Evolutionary conservation across 1,140 invertebrate genomes (phyloP).

Genomic region (Papilio aristodemus): DNA sequence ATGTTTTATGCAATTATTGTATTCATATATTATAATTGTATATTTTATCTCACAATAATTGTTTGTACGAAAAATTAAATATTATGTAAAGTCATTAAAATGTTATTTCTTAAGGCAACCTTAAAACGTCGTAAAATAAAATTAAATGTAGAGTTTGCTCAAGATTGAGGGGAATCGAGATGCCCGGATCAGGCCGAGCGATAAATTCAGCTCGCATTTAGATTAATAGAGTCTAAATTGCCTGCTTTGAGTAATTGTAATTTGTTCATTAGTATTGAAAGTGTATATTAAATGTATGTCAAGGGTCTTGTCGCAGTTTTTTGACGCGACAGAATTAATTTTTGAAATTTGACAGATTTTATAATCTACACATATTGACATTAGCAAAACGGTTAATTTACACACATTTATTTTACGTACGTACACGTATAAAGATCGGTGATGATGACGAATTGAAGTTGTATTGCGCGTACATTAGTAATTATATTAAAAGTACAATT

Average conservation of each 20-base stretch:
- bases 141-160: slow-evolving; percentile 10
- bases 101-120: slow-evolving; percentile 3
- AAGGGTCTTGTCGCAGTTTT: background rate
- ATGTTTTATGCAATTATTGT: too few relatives aligned
- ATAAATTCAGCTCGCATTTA: background rate
- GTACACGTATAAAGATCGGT: too few relatives aligned
- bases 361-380: too few relatives aligned
- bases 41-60: too few relatives aligned
- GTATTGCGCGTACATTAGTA: too few relatives aligned
- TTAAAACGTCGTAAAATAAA: slow-evolving; percentile 27
- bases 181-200: background rate
- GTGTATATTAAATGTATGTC: background rate
- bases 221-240: background rate
- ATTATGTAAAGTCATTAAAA: slow-evolving; percentile 7
- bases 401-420: too few relatives aligned
- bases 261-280: slow-evolving; percentile 6
- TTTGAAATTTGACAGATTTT: background rate
- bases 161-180: background rate
- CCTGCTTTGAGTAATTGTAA: slow-evolving; percentile 1
- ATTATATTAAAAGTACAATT: background rate
- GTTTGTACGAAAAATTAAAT: background rate
- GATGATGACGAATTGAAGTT: too few relatives aligned
- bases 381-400: too few relatives aligned
- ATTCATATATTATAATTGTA: too few relatives aligned
- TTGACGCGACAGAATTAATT: background rate